phyloP scores from a whole-genome alignment of 1,140 invertebrate genomes.

The Meloidogyne floridensis region DNA sequence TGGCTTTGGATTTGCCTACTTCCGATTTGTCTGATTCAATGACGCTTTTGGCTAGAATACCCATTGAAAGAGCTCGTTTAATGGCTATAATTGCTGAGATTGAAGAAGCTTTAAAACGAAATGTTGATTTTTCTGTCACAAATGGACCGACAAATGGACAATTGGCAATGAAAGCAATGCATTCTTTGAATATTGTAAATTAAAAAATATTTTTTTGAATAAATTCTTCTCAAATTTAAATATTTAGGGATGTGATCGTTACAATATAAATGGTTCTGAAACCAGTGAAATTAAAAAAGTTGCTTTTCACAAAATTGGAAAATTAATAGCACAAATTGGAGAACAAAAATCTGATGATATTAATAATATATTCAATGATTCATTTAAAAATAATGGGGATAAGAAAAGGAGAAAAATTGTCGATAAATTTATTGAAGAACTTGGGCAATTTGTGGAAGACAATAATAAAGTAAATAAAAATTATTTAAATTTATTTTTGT shows the following conservation, averaged over 20 bases:
- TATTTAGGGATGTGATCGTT: conserved; percentile 29
- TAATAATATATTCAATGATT: conserved; percentile 16
- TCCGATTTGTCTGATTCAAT: conserved; percentile 25
- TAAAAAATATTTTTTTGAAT: neutral
- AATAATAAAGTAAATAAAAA: conserved; percentile 6
- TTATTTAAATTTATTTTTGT: neutral
- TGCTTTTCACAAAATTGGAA: conserved; percentile 32
- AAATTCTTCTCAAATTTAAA: neutral
- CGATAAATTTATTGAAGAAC: conserved; percentile 23
- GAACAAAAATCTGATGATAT: neutral
- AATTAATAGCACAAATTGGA: conserved; percentile 21
- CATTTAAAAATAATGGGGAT: neutral
- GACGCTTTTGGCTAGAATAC: neutral
- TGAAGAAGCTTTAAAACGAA: conserved; percentile 25
- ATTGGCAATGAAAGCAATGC: conserved; percentile 25
- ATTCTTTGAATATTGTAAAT: conserved; percentile 23
- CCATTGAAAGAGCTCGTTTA: conserved; percentile 23
- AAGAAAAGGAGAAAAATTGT: conserved; percentile 6
- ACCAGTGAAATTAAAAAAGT: conserved; percentile 29
- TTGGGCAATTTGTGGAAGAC: conserved; percentile 25
- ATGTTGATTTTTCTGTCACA: neutral
- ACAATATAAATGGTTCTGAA: conserved; percentile 27
- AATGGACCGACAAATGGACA: neutral
- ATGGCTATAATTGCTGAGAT: conserved; percentile 25
- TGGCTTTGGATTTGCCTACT: conserved; percentile 18